Base-by-base conservation (phyloP, 2,888 invertebrate species). In the Sicus ferrugineus region DNA sequence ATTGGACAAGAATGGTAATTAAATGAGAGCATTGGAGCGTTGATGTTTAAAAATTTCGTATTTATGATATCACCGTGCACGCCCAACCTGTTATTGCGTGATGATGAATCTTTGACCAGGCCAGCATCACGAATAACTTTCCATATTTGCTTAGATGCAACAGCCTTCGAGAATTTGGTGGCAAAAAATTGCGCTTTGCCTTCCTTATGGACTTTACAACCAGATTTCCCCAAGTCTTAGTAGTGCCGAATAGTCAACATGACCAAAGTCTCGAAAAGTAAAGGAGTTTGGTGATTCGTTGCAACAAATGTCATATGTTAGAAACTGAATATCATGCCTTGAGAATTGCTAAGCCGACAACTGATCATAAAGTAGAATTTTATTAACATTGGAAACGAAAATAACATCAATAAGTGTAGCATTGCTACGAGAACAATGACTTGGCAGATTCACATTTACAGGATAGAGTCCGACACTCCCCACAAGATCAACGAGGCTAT, bases 281-380 rank as follows among this genome's bases (percentile, higher is more conserved):
- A 14, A 19, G 19, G 14, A 58, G 3, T 54, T 3, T 23, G 14
- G 3, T 26, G 4, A 21, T 23, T 14, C 7, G 21, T 26, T 16
- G 21, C 21, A 54, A 14, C 21, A 6, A n/a, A 67, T 58, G 42
- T 67, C 46, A 58, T 67, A 67, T n/a, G 58, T 58, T n/a, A 67
- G 28, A 23, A 42, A 67, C 16, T 56, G 56, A 16, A 67, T 26
- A 19, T 67, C 58, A 58, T 67, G 67, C 23, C 34, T 67, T 5
- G 67, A 67, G 28, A 67, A 67, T 16, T 2, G 2, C 21, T 56
- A 58, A 2, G n/a, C n/a, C n/a, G 31, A 42, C 2, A 67, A n/a
- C 38, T 67, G 67, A 16, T 67, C 58, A 28, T 42, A 67, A 1
- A 42, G 28, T 46, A 58, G 28, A 2, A 67, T 48, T 14, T 48